phyloP scores from a whole-genome alignment of 2,888 invertebrate genomes.

The Drosophila yooni region DNA sequence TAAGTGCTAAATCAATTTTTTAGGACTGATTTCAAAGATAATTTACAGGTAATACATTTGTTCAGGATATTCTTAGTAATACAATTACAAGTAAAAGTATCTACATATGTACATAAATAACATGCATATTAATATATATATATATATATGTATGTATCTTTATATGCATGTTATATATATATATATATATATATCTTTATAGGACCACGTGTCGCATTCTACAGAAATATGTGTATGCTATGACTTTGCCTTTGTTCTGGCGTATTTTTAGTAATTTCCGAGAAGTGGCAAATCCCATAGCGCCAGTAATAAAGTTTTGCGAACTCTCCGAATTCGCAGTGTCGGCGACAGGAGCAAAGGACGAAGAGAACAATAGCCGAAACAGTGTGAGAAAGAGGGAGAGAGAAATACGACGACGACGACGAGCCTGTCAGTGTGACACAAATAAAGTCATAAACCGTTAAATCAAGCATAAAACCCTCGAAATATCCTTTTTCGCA shows the following conservation, averaged over 20 bases:
- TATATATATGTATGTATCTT: no score
- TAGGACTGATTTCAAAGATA: conserved; percentile 2
- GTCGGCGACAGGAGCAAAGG: conserved; percentile 9
- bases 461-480: conserved; percentile 74
- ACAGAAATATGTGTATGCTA: conserved; percentile 29
- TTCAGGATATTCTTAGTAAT: conserved; percentile 4
- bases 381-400: conserved; percentile 1
- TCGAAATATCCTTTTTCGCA: conserved; percentile 74
- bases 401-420: not conserved
- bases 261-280: conserved; percentile 61
- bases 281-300: conserved; percentile 69
- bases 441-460: conserved; percentile 77
- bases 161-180: not conserved
- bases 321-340: conserved; percentile 43
- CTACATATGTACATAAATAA: not conserved
- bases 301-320: conserved; percentile 75
- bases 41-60: not conserved
- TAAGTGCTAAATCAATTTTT: not conserved
- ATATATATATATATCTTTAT: not conserved
- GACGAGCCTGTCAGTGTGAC: conserved; percentile 23
- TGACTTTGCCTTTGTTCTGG: conserved; percentile 68
- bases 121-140: not conserved
- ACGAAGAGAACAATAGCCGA: conserved; percentile 17
- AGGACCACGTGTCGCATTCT: not conserved
- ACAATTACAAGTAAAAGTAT: not conserved